Evolutionary conservation across 2,888 invertebrate genomes (phyloP), one percentile per base, ranked within the genome.

Genomic region (Hecatera dysodea): DNA sequence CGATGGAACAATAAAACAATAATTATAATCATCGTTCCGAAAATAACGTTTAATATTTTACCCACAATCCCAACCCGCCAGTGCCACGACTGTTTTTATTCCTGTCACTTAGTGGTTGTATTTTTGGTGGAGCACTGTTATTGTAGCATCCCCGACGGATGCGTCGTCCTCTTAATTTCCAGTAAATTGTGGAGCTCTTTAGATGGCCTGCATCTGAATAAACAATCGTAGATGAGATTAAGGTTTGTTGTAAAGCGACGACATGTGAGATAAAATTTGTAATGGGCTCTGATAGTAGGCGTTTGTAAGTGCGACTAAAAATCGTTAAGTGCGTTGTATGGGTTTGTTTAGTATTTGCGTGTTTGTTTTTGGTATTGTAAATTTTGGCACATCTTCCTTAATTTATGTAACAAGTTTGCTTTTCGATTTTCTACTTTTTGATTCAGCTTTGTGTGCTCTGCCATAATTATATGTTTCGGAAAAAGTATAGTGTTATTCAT

Each of bases 171-270:
- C 95, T 95, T 95, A 94, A 95, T 96, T 95, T 95, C 94, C 93
- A 95, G 93, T 94, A 94, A 93, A 95, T 95, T 94, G 95, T 92
- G 91, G 90, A 91, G 89, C 93, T 93, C 92, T 89, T 89, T 87
- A 87, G 94, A 95, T 92, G 93, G 91, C 81, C 91, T 90, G 92
- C 95, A 96, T 92, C 95, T 96, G 95, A 95, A 95, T 93, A 95
- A 96, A 96, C 95, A 96, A 88, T 88, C 70, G 84, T 83, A 79
- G 87, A 75, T 82, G 84, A 88, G 87, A 88, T 90, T 93, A 90
- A 92, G 89, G 90, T 59, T 77, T 27, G 61, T 61, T 78, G 69
- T 68, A 66, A 68, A 72, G 48, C 39, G 59, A 42, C 78, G 81
- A 76, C 76, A 62, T 62, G 55, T 78, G 24, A 42, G 53, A 81